phyloP scores from a whole-genome alignment of 2,888 invertebrate genomes.

The Vannuccia rotundouncinata region DNA sequence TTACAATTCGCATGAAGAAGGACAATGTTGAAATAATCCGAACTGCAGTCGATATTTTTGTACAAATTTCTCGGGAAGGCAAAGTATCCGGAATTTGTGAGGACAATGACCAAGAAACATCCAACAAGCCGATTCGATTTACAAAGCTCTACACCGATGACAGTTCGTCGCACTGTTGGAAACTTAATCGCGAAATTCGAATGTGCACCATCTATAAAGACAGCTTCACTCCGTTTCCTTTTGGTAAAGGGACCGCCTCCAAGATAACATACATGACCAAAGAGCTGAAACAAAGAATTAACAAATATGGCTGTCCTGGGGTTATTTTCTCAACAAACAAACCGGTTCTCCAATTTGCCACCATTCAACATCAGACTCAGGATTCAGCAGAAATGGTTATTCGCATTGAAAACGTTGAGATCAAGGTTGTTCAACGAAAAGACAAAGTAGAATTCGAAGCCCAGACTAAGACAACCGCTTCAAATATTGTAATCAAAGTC shows the following conservation, averaged over 20 bases:
- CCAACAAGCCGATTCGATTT: neutral
- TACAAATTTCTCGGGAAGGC: neutral
- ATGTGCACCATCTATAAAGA: neutral
- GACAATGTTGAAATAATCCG: neutral
- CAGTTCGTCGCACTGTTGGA: neutral
- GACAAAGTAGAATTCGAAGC: neutral
- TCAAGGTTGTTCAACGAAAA: neutral
- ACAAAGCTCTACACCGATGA: neutral
- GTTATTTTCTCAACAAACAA: slow-evolving; percentile 2
- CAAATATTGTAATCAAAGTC: neutral
- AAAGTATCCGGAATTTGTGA: neutral
- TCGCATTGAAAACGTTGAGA: neutral
- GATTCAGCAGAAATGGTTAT: neutral
- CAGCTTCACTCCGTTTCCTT: slow-evolving; percentile 1
- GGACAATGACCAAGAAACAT: neutral
- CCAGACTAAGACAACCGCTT: neutral
- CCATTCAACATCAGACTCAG: neutral
- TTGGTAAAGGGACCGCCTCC: neutral
- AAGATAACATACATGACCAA: neutral
- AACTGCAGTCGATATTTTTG: neutral
- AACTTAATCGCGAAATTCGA: neutral
- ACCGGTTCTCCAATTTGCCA: neutral
- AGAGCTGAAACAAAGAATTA: neutral
- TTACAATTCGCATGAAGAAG: neutral
- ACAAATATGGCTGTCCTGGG: neutral